Percentiles rank a stretch among this genome's conserved stretches.
phyloP scores from a whole-genome alignment of 2,797 vertebrate genomes.

The Uromys caudimaculatus region DNA sequence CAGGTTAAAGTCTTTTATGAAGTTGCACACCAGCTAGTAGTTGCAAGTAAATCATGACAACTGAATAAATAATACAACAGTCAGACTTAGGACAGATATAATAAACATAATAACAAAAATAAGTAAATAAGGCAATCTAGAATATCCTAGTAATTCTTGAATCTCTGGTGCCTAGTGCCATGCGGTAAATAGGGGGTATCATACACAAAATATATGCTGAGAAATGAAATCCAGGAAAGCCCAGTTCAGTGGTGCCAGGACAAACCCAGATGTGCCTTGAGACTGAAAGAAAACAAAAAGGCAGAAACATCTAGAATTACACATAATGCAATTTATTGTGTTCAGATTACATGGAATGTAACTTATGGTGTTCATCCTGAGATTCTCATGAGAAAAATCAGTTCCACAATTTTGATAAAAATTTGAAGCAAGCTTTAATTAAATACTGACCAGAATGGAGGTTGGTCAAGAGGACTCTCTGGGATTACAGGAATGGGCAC shows the following conservation, averaged over 20 bases:
- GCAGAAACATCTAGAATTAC: neutral
- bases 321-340: neutral
- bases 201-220: neutral
- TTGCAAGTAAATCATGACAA: neutral
- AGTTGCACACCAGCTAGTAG: neutral
- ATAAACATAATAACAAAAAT: neutral
- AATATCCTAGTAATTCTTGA: neutral
- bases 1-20: neutral
- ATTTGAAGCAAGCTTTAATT: neutral
- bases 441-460: neutral
- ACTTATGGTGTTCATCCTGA: neutral
- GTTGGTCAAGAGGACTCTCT: neutral
- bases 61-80: neutral
- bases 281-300: neutral
- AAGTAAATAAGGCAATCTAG: neutral
- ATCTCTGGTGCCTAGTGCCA: neutral
- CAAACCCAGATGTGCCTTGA: neutral
- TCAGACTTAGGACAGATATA: slow-evolving; percentile 44
- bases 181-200: neutral
- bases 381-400: neutral
- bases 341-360: neutral
- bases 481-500: neutral
- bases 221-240: neutral
- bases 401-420: neutral
- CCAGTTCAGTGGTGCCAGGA: neutral